phyloP scores from a whole-genome alignment of 1,140 invertebrate genomes.

The Steinernema khuongi region DNA sequence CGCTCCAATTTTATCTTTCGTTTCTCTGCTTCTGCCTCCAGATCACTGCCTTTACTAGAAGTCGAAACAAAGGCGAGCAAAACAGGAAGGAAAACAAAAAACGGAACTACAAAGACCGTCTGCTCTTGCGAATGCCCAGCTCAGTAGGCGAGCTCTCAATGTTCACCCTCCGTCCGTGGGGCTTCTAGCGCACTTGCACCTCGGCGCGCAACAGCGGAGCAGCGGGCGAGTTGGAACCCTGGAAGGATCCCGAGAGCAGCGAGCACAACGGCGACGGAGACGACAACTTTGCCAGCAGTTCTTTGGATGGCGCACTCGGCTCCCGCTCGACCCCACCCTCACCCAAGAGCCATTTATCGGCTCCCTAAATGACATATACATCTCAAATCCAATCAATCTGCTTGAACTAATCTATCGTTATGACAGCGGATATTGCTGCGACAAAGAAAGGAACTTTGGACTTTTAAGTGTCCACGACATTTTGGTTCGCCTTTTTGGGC shows the following conservation, averaged over 20 bases:
- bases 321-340: slow-evolving; percentile 10
- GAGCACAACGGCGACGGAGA: slow-evolving; percentile 2
- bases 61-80: no score
- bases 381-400: slow-evolving; percentile 17
- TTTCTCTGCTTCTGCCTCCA: no score
- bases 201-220: not conserved
- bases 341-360: slow-evolving; percentile 10
- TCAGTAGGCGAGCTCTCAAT: no score
- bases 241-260: not conserved
- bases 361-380: slow-evolving; percentile 15
- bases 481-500: not conserved
- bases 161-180: not conserved
- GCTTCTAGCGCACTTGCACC: not conserved
- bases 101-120: no score
- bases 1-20: no score
- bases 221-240: not conserved
- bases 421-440: not conserved
- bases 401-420: slow-evolving; percentile 2
- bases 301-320: slow-evolving; percentile 8
- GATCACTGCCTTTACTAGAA: no score
- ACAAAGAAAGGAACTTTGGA: no score
- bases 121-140: no score
- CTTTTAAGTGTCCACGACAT: not conserved
- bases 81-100: no score
- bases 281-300: slow-evolving; percentile 7